Conservation (phyloP, 2,113 vertebrate genomes). For the Actenoides lindsayi region DNA sequence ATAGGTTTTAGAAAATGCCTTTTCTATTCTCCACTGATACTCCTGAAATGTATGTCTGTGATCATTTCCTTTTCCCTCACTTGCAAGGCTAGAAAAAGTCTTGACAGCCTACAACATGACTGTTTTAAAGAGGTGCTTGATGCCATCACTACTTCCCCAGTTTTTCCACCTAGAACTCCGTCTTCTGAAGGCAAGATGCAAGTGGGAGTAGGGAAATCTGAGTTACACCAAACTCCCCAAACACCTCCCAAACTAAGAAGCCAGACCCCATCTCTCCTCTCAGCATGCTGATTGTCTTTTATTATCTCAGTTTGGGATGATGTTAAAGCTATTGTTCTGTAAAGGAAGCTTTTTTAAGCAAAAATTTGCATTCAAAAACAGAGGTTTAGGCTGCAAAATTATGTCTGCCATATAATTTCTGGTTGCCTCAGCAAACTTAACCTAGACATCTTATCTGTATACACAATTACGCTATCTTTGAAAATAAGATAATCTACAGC, state of each 20-base stretch:
- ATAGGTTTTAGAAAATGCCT: neutral
- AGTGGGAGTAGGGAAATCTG: neutral
- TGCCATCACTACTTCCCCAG: neutral
- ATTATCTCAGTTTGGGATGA: neutral
- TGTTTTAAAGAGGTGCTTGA: neutral
- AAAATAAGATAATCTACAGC: neutral
- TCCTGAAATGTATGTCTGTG: neutral
- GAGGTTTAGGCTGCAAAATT: neutral
- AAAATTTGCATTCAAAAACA: neutral
- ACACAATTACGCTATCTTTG: neutral
- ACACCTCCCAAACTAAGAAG: neutral
- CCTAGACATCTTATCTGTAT: neutral
- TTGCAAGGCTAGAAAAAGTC: neutral
- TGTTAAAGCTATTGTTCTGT: neutral
- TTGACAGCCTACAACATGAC: rapidly evolving
- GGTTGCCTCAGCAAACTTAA: neutral
- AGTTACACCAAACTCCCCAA: neutral
- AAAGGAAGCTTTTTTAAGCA: neutral
- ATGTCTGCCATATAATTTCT: neutral
- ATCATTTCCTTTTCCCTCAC: neutral
- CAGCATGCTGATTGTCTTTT: neutral
- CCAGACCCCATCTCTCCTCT: neutral
- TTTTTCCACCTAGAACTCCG: neutral
- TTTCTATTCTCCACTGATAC: neutral
- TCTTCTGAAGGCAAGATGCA: neutral